Percentiles rank a stretch among this genome's conserved stretches.
Conservation (phyloP, 2,113 vertebrate genomes). For the Vombatus ursinus region DNA sequence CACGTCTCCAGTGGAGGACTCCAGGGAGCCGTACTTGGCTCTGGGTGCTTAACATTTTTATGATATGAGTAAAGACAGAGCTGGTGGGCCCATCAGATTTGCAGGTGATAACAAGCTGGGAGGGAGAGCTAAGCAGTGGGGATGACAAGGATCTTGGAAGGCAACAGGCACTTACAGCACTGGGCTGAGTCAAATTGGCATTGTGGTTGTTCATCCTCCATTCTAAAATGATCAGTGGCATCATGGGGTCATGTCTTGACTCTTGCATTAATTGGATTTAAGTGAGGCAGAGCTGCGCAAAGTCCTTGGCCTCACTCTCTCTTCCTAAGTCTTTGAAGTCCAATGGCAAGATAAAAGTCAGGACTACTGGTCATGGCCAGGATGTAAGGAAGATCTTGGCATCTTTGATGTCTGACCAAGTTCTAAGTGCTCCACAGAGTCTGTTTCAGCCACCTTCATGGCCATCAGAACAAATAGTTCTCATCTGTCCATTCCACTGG, state of each 20-base stretch:
- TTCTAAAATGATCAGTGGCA: not conserved
- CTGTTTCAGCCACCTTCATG: too few relatives aligned
- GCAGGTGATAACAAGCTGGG: too few relatives aligned
- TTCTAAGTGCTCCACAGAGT: too few relatives aligned
- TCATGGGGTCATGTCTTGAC: not conserved
- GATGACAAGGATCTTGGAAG: not conserved
- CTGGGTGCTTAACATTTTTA: not conserved
- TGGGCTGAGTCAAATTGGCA: not conserved
- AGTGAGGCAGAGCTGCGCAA: too few relatives aligned
- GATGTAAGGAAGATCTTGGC: too few relatives aligned
- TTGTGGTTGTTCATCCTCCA: not conserved
- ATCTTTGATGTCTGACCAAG: not conserved
- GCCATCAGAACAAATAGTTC: too few relatives aligned
- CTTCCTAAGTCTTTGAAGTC: not conserved
- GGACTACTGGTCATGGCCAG: not conserved
- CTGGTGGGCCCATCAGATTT: too few relatives aligned
- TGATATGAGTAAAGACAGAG: not conserved
- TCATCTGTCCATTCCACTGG: too few relatives aligned
- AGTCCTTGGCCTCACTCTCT: not conserved
- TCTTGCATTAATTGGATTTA: not conserved
- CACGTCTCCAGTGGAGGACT: not conserved
- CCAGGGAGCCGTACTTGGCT: not conserved
- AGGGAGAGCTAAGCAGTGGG: not conserved
- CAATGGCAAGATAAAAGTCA: not conserved
- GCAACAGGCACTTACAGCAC: not conserved